A percentile compares a stretch with the other conserved stretches of the same genome.
These are phyloP conservation scores for Cochlearius cochlearius DNA, from an alignment of 2,113 vertebrate species.

Conservation along the genomic window DNA sequence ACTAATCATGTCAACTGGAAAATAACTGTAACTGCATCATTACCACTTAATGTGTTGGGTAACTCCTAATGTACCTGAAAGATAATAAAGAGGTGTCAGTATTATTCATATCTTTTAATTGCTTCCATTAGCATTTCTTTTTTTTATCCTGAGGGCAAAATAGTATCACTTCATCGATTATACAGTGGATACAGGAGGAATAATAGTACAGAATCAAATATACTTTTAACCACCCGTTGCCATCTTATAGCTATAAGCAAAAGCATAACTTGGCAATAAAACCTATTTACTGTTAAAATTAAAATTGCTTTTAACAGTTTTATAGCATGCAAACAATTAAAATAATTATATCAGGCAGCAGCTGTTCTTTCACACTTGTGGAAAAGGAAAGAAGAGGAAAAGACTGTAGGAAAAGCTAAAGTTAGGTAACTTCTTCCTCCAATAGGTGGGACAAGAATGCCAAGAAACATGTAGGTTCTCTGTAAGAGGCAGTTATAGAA, in stretches of 20 bases:
- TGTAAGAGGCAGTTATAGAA: neutral
- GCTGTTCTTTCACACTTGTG: slow-evolving; percentile 35
- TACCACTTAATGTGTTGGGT: slow-evolving; percentile 66
- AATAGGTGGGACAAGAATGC: neutral
- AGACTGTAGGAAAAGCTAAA: neutral
- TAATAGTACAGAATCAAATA: slow-evolving; percentile 52
- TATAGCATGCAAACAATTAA: slow-evolving; percentile 70
- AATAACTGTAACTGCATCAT: slow-evolving; percentile 72
- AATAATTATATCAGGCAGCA: slow-evolving; percentile 63
- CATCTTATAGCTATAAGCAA: slow-evolving; percentile 60
- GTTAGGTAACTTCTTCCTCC: neutral
- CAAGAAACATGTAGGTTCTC: neutral
- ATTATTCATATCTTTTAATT: slow-evolving; percentile 78
- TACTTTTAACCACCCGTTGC: slow-evolving; percentile 60
- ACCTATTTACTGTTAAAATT: slow-evolving; percentile 78
- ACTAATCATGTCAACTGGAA: slow-evolving; percentile 70
- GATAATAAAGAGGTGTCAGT: slow-evolving; percentile 69
- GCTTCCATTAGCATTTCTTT: slow-evolving; percentile 46
- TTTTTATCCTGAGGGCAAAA: slow-evolving; percentile 61
- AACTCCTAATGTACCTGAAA: slow-evolving; percentile 67
- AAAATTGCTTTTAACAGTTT: slow-evolving; percentile 76
- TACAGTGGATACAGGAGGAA: slow-evolving; percentile 54
- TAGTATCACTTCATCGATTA: slow-evolving; percentile 63
- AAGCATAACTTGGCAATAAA: slow-evolving; percentile 70
- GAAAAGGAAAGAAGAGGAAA: neutral